phyloP scores from a whole-genome alignment of 2,888 invertebrate genomes.

The Drosophila multiciliata region DNA sequence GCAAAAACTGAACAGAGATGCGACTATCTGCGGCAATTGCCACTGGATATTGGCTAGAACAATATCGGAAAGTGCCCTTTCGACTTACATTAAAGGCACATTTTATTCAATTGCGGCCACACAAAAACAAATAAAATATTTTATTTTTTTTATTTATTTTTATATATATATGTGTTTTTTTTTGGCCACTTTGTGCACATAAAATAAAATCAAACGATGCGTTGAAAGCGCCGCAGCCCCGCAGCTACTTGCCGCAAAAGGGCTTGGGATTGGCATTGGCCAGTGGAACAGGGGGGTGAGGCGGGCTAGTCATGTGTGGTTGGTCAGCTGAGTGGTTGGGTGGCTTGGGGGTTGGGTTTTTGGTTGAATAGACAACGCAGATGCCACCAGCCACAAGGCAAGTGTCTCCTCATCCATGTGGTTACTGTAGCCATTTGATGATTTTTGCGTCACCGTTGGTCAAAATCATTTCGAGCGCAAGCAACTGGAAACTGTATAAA shows the following conservation, averaged over 20 bases:
- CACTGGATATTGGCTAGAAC: conserved; percentile 42
- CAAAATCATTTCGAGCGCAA: conserved; percentile 81
- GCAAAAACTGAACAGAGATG: conserved; percentile 18
- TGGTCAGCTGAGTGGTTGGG: conserved; percentile 45
- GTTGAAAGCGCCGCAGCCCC: conserved; percentile 67
- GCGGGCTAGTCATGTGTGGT: conserved; percentile 36
- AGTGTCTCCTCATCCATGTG: conserved; percentile 21
- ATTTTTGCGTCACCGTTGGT: conserved; percentile 80
- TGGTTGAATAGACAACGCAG: conserved; percentile 76
- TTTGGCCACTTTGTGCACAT: conserved; percentile 76
- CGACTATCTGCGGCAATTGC: conserved; percentile 13
- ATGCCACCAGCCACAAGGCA: conserved; percentile 36
- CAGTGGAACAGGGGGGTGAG: background rate
- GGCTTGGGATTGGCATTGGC: conserved; percentile 35
- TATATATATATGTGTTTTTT: conserved; percentile 23
- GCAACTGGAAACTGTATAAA: conserved; percentile 83
- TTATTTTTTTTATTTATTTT: conserved; percentile 49
- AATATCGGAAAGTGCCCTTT: conserved; percentile 54
- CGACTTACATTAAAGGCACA: conserved; percentile 74
- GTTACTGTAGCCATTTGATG: conserved; percentile 66
- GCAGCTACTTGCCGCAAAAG: conserved; percentile 62
- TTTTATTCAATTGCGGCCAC: conserved; percentile 82
- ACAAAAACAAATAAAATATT: conserved; percentile 82
- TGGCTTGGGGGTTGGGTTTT: conserved; percentile 39
- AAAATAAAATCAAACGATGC: conserved; percentile 82